phyloP scores from a whole-genome alignment of 2,113 vertebrate species.

The Silurus meridionalis region DNA sequence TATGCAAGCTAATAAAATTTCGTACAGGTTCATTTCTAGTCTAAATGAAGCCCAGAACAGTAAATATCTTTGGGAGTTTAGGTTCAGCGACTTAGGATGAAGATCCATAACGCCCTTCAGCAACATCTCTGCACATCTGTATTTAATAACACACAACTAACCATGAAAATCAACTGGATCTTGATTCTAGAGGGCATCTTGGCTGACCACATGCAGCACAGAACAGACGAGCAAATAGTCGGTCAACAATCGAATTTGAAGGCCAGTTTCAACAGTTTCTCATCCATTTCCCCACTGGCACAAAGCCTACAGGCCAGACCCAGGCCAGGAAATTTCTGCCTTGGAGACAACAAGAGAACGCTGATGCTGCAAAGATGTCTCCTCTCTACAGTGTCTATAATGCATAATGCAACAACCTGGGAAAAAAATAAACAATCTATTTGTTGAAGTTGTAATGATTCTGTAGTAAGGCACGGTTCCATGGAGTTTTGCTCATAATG shows the following conservation, averaged over 20 bases:
- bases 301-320: conserved; percentile 29
- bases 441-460: background rate
- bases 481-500: background rate
- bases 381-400: conserved; percentile 16
- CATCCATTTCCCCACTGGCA: conserved; percentile 41
- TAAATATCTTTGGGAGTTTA: background rate
- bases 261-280: conserved; percentile 30
- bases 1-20: conserved; percentile 19
- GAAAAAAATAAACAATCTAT: background rate
- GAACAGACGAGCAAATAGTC: conserved; percentile 3
- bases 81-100: background rate
- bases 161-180: conserved; percentile 12
- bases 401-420: conserved; percentile 31
- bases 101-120: background rate
- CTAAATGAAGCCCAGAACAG: conserved; percentile 16
- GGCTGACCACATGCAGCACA: conserved; percentile 2
- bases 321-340: conserved; percentile 26
- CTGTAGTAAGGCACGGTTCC: background rate
- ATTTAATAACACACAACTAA: background rate
- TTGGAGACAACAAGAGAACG: conserved; percentile 20
- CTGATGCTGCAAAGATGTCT: conserved; percentile 41
- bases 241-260: conserved; percentile 23
- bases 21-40: background rate
- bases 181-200: background rate
- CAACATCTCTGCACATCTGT: background rate